phyloP scores from a whole-genome alignment of 1,140 invertebrate species.

The Drosophila varians region DNA sequence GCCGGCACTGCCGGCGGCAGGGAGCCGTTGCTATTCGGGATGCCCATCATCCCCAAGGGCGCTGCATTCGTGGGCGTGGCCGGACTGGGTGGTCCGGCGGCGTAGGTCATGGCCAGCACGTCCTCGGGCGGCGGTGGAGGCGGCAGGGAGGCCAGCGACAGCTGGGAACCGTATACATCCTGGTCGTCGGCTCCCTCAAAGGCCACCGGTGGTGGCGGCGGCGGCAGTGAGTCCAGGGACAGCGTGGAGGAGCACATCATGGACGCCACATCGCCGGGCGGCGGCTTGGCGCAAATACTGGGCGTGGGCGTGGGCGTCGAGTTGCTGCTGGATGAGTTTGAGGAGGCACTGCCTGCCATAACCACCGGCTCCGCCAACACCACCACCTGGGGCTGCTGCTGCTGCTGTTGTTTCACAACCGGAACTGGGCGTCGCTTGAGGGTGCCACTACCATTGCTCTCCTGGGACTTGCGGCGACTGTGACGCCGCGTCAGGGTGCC shows the following conservation, averaged over 20 bases:
- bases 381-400: background rate
- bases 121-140: slow-evolving; percentile 87
- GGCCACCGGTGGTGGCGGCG: slow-evolving; percentile 89
- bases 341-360: slow-evolving; percentile 43
- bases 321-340: slow-evolving; percentile 76
- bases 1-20: slow-evolving; percentile 75
- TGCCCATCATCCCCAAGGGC: slow-evolving; percentile 18
- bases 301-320: slow-evolving; percentile 80
- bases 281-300: slow-evolving; percentile 72
- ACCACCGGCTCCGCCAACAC: slow-evolving; percentile 25
- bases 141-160: slow-evolving; percentile 88
- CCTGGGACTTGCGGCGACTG: slow-evolving; percentile 85
- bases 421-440: slow-evolving; percentile 84
- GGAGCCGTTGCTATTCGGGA: slow-evolving; percentile 56
- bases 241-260: slow-evolving; percentile 89
- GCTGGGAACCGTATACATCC: slow-evolving; percentile 88
- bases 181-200: slow-evolving; percentile 85
- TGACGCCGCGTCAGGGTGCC: slow-evolving; percentile 86
- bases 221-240: slow-evolving; percentile 90
- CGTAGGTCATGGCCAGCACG: slow-evolving; percentile 50
- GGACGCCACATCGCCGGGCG: slow-evolving; percentile 30
- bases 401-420: slow-evolving; percentile 37
- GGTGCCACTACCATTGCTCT: slow-evolving; percentile 87
- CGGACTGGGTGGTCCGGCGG: slow-evolving; percentile 28
- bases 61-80: slow-evolving; percentile 32